Conservation (phyloP, 2,113 vertebrate genomes). For the Tragelaphus scriptus region DNA sequence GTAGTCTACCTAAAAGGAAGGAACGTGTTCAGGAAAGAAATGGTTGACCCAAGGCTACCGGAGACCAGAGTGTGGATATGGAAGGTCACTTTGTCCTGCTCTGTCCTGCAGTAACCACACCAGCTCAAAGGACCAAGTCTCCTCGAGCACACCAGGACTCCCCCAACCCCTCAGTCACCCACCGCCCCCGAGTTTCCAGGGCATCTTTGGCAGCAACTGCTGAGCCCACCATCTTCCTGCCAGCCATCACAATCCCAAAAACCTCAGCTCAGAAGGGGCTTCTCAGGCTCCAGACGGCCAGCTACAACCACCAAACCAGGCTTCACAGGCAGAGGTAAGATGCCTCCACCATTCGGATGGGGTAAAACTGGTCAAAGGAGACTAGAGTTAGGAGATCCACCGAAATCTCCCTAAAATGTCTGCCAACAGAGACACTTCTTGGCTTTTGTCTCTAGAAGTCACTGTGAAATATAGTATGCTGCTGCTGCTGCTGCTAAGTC, state of each 20-base stretch:
- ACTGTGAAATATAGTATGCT: background rate
- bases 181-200: background rate
- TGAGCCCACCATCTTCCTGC: background rate
- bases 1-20: background rate
- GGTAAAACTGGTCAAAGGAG: background rate
- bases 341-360: background rate
- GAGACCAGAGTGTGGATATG: background rate
- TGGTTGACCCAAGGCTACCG: background rate
- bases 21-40: background rate
- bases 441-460: background rate
- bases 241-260: background rate
- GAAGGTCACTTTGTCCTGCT: background rate
- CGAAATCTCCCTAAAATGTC: background rate
- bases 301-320: slow-evolving; percentile 10
- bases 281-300: background rate
- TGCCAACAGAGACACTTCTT: background rate
- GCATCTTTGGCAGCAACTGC: background rate
- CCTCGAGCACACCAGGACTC: background rate
- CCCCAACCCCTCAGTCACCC: background rate
- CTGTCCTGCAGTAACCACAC: background rate
- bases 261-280: background rate
- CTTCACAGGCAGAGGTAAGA: slow-evolving; percentile 51
- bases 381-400: background rate
- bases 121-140: background rate
- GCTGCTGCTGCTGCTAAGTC: no score